These are phyloP conservation scores for Zonitis immaculata DNA, from an alignment of 2,888 invertebrate genomes.

Conservation along the genomic window DNA sequence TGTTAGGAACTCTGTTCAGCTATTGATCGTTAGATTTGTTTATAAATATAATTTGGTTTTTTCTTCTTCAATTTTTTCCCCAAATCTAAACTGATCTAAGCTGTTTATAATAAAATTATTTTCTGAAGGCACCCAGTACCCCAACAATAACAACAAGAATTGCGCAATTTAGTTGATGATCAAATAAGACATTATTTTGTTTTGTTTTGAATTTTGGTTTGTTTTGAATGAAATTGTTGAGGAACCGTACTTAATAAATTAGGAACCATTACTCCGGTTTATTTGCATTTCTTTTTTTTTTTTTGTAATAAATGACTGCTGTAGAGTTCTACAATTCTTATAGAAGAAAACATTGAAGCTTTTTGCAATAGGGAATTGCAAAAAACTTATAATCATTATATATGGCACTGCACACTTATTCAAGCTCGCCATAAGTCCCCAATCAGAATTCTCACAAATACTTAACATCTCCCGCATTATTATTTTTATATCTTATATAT, in stretches of 20 bases:
- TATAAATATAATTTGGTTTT: no score
- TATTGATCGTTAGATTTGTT: slow-evolving; percentile 28
- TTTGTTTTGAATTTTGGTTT: no score
- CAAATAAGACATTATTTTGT: no score
- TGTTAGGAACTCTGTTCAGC: slow-evolving; percentile 50
- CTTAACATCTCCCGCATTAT: slow-evolving; percentile 25
- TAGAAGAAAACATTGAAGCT: slow-evolving; percentile 14
- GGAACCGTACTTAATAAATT: slow-evolving; percentile 44
- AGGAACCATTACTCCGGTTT: slow-evolving; percentile 48
- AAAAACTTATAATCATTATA: slow-evolving; percentile 15
- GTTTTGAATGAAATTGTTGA: slow-evolving; percentile 43
- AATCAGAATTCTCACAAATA: slow-evolving; percentile 31
- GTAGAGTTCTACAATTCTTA: slow-evolving; percentile 38
- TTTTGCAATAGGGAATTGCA: slow-evolving; percentile 23
- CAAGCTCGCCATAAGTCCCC: slow-evolving; percentile 42
- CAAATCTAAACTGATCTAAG: slow-evolving; percentile 24
- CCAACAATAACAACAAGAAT: slow-evolving; percentile 48
- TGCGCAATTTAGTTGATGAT: no score
- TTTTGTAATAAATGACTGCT: slow-evolving; percentile 36
- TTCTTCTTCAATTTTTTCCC: no score
- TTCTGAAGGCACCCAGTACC: slow-evolving; percentile 52
- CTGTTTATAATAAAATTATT: slow-evolving; percentile 39
- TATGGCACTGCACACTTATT: slow-evolving; percentile 44
- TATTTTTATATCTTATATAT: slow-evolving; percentile 30
- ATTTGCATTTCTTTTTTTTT: slow-evolving; percentile 45